Base-by-base conservation (phyloP, 2,113 vertebrate species). In the Calypte anna region DNA sequence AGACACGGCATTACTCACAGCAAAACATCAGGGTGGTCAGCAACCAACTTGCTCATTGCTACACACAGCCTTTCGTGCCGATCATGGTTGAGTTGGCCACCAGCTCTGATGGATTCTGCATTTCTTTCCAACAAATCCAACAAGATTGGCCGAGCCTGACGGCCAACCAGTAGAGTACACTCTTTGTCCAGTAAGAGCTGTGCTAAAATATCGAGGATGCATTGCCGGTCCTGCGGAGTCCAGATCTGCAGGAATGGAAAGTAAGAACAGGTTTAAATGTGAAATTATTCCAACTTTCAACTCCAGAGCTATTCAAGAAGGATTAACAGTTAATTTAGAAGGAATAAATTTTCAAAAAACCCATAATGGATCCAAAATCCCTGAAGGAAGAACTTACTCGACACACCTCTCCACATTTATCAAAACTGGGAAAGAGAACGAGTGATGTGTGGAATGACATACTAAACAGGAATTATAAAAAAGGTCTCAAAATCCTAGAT, bases 21-120 rank as follows among this genome's bases (percentile, higher is more conserved):
- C 76, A 98, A 97, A 46, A 99, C 98, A 69, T 99, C 99, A 19
- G 99, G 99, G 93, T 99, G 98, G 96, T 98, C 93, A 84, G 96
- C 93, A 14, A 99, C 91, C 75, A 99, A 98, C 79, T 98, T 99
- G 98, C 99, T 99, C 97, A 99, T 98, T 4, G 99, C 99, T 78
- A 99, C 99, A 83, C 99, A 99, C 17, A 99, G 97, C 22, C 99
- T 98, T 85, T 99, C 99, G 3, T 99, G 99, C 7, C 98, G 98
- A 94, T 99, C 99, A 2, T 99, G 99, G 96, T 99, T 99, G 83
- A 99, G 94, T 8, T 98, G 97, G 67, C 98, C 98, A 25, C 98
- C 98, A 27, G 96, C 95, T 97, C 97, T 98, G 83, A 99, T 98
- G 76, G 98, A 97, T 93, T 98, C 98, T 30, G 98, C 98, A 61